phyloP scores from a whole-genome alignment of 2,113 vertebrate genomes.

The Cochlearius cochlearius region DNA sequence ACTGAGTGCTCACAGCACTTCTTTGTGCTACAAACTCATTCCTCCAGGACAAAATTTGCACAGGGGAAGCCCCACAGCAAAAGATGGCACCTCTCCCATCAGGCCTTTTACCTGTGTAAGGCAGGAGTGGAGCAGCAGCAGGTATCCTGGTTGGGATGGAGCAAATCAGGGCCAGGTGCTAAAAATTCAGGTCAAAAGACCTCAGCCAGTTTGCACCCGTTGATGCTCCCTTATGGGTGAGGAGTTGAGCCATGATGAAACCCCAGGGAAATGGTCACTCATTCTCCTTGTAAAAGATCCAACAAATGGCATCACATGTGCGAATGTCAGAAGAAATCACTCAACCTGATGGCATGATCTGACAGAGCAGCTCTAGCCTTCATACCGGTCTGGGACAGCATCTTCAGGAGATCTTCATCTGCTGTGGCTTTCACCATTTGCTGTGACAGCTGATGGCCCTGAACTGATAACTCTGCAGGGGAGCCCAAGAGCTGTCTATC shows the following conservation, averaged over 20 bases:
- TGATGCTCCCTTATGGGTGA: background rate
- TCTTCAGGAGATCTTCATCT: background rate
- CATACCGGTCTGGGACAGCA: background rate
- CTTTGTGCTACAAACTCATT: background rate
- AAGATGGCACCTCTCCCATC: rapidly evolving
- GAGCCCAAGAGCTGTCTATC: background rate
- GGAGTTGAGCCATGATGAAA: background rate
- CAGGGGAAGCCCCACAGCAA: rapidly evolving
- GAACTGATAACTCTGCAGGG: background rate
- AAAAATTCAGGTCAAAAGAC: background rate
- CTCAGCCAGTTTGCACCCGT: background rate
- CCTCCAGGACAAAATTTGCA: rapidly evolving
- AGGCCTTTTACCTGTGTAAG: background rate
- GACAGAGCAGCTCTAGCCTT: background rate
- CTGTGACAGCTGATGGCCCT: background rate
- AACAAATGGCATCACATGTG: background rate
- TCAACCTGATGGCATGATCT: background rate
- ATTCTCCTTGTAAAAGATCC: background rate
- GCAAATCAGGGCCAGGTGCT: background rate
- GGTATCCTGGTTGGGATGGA: background rate
- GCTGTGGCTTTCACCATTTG: background rate
- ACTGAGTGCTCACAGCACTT: background rate
- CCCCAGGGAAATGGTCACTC: background rate
- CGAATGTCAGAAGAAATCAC: background rate
- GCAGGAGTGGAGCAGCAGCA: background rate